Base-by-base conservation (phyloP, 2,113 vertebrate genomes). In the Notarius lentiginosus region DNA sequence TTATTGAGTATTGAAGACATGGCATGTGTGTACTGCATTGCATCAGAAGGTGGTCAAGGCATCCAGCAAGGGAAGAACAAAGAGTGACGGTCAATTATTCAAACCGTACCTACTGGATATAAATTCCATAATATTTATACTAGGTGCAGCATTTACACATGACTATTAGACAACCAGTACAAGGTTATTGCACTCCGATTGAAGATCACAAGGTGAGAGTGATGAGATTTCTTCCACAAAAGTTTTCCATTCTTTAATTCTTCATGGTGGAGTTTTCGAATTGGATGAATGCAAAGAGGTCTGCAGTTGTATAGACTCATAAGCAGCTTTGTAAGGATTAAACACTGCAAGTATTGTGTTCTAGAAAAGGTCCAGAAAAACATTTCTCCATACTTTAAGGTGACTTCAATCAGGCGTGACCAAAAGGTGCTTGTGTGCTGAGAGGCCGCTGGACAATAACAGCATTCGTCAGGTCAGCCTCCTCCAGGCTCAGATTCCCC, bases 381-480 rank as follows among this genome's bases (percentile, higher is more conserved):
- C 9, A n/a, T 14, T 66, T 86, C 11, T 86, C 34, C 15, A 58
- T 86, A 79, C 34, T 86, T 60, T 60, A 75, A 24, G 91, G 83
- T 91, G 90, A 12, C 86, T 53, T 83, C 84, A 90, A 92, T 90
- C 91, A 95, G 68, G 91, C 94, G 87, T 94, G 95, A 89, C 95
- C 92, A 84, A 97, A 96, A 18, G 96, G 95, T 49, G 95, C 95
- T 0, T 94, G 89, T 73, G 93, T 95, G 92, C 94, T 95, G 84
- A 90, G 91, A 82, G 96, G 95, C 91, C 96, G 96, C 93, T 99
- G 98, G 89, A 98, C 95, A 79, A 99, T 94, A 61, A 98, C 98
- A 7, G 96, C 94, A 0, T 99, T 97, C 89, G 95, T 93, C 84
- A 99, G 76, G 84, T 96, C 94, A 0, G 97, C 98, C 91, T 97